Base-by-base conservation (phyloP, 2,113 vertebrate species). In the Sprattus sprattus region DNA sequence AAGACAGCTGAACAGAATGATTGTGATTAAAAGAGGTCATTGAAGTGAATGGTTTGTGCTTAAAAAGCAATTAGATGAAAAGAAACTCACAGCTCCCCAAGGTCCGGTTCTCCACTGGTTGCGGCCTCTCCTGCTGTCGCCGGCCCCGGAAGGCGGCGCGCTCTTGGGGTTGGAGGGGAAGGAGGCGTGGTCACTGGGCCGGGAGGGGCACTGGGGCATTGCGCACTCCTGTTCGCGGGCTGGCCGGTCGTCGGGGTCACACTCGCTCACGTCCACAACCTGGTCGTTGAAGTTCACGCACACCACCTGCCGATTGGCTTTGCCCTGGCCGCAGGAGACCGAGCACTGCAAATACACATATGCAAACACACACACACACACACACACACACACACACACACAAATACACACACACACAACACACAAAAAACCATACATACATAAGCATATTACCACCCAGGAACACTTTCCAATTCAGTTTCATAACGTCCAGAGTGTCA, bases 81-180 rank as follows among this genome's bases (percentile, higher is more conserved):
- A 28, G 86, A 83, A 90, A 95, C 98, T 98, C 93, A 99, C 98
- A 88, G 97, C 97, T 91, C 98, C 98, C 98, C 98, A 99, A 39
- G 98, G 98, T 28, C 98, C 98, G 1, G 96, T 98, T 88, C 98
- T 95, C 98, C 98, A 99, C 88, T 98, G 98, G 90, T 97, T 95
- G 85, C 89, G 88, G 3, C 88, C 89, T 81, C 91, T 93, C 64
- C 89, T 85, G 52, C 94, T 93, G 0, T 90, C 86, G 71, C 88
- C 88, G 64, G 92, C 90, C n/a, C 91, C 92, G 0, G 83, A 20
- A 0, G 95, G 93, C 18, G 92, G 84, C 86, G 94, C 93, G 88
- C 95, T 96, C 49, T 93, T 95, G 86, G 92, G 78, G 91, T 95
- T 89, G 91, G 95, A 92, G 93, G 95, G 90, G 92, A 95, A 85